Evolutionary conservation across 1,140 invertebrate genomes (phyloP).

Genomic region (Drosophila rhopaloa): DNA sequence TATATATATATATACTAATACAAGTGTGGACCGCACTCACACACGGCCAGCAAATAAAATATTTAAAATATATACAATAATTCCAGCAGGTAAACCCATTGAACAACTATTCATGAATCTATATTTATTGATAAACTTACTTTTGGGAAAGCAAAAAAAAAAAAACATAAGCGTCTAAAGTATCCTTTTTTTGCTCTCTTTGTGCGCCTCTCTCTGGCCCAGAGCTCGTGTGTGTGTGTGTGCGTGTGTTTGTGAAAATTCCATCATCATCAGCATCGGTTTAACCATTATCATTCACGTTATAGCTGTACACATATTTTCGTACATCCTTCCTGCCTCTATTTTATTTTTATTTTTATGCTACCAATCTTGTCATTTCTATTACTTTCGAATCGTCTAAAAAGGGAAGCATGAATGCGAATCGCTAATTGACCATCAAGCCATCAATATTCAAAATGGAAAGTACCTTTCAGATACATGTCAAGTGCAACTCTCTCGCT

Average conservation of each 20-base stretch:
- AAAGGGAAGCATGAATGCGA: constrained; percentile 52
- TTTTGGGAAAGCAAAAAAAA: neutral
- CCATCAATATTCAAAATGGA: constrained; percentile 65
- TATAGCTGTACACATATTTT: constrained; percentile 67
- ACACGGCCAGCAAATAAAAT: constrained; percentile 36
- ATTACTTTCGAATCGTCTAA: constrained; percentile 53
- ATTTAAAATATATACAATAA: constrained; percentile 33
- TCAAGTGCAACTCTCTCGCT: constrained; percentile 55
- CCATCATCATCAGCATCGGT: constrained; percentile 65
- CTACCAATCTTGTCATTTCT: constrained; percentile 31
- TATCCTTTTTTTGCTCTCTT: constrained; percentile 10
- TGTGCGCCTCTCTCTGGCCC: constrained; percentile 30
- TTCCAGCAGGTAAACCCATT: constrained; percentile 61
- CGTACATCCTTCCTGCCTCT: constrained; percentile 55
- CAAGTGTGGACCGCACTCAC: constrained; percentile 25
- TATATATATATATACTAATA: constrained; percentile 45
- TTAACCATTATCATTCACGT: constrained; percentile 48
- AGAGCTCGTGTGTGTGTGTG: constrained; percentile 13
- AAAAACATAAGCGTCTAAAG: neutral
- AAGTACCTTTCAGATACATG: constrained; percentile 56
- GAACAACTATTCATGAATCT: constrained; percentile 35
- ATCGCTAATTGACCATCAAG: constrained; percentile 78
- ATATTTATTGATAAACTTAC: constrained; percentile 1
- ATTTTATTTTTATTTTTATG: constrained; percentile 61
- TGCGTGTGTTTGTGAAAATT: constrained; percentile 61